Conservation (phyloP, 2,888 invertebrate species). For the Drosophila affinis region DNA sequence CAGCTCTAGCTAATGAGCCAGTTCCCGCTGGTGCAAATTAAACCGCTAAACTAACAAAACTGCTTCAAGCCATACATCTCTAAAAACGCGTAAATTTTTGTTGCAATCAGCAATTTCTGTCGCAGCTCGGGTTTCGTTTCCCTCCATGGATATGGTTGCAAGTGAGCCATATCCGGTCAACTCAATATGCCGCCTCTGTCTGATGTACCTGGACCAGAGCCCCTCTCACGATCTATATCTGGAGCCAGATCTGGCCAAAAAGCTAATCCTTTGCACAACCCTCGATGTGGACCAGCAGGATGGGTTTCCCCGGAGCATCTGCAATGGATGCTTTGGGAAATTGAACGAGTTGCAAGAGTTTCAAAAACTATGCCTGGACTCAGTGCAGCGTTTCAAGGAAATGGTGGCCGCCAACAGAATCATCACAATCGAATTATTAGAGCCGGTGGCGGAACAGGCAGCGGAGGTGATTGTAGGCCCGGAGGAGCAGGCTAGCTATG, state of each 20-base stretch:
- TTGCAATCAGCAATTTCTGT: constrained; percentile 12
- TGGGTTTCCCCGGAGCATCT: constrained; percentile 77
- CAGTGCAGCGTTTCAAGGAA: constrained; percentile 70
- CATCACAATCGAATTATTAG: constrained; percentile 60
- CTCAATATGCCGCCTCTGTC: constrained; percentile 79
- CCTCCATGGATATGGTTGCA: constrained; percentile 54
- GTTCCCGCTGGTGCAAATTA: neutral
- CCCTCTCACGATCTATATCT: constrained; percentile 68
- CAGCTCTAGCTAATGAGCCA: neutral
- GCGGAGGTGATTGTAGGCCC: constrained; percentile 42
- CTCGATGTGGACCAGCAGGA: constrained; percentile 73
- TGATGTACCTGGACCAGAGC: constrained; percentile 61
- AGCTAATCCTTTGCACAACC: constrained; percentile 72
- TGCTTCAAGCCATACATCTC: constrained; percentile 1
- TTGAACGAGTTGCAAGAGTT: constrained; percentile 77
- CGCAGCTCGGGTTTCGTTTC: constrained; percentile 19
- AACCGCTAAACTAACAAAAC: neutral
- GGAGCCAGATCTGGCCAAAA: constrained; percentile 73
- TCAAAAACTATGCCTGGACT: constrained; percentile 69
- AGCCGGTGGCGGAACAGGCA: constrained; percentile 46
- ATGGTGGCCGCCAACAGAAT: constrained; percentile 55
- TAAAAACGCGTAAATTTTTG: constrained; percentile 23
- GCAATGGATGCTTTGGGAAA: constrained; percentile 66
- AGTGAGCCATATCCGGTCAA: constrained; percentile 51
- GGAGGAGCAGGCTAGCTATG: constrained; percentile 63